Conservation (phyloP, 2,888 invertebrate species). For the Limnephilus auricula region DNA sequence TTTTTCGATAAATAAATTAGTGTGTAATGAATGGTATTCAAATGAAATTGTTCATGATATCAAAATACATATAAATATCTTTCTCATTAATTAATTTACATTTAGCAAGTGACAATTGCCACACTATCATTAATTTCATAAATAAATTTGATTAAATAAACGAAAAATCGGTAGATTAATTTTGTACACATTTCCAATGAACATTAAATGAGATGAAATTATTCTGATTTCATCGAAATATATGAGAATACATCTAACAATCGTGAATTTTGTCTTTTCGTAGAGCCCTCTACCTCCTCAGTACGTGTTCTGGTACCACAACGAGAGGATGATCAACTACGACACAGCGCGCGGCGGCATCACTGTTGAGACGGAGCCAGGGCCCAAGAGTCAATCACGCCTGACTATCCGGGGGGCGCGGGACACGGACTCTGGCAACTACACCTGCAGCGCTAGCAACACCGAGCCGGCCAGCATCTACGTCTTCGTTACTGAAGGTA, state of each 20-base stretch:
- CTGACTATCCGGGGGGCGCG: slow-evolving; percentile 90
- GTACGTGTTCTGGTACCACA: slow-evolving; percentile 97
- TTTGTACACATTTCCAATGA: not conserved
- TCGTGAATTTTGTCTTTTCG: slow-evolving; percentile 68
- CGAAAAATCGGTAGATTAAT: not conserved
- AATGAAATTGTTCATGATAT: no score
- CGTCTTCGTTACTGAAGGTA: slow-evolving; percentile 94
- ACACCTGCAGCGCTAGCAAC: slow-evolving; percentile 93
- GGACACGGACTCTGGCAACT: slow-evolving; percentile 93
- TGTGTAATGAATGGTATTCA: no score
- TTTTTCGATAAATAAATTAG: no score
- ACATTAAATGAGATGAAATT: not conserved
- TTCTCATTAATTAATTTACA: no score
- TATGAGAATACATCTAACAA: not conserved
- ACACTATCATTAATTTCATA: not conserved
- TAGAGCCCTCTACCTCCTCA: slow-evolving; percentile 95
- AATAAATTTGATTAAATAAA: not conserved
- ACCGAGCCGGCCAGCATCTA: slow-evolving; percentile 92
- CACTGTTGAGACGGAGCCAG: slow-evolving; percentile 89
- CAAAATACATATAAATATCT: no score
- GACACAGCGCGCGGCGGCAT: slow-evolving; percentile 88
- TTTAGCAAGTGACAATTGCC: not conserved
- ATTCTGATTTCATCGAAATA: not conserved
- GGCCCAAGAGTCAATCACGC: slow-evolving; percentile 90
- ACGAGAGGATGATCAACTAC: slow-evolving; percentile 96